Evolutionary conservation across 1,140 invertebrate species (phyloP), one percentile per base, ranked within the genome.

Genomic region (Zaprionus gabonicus): DNA sequence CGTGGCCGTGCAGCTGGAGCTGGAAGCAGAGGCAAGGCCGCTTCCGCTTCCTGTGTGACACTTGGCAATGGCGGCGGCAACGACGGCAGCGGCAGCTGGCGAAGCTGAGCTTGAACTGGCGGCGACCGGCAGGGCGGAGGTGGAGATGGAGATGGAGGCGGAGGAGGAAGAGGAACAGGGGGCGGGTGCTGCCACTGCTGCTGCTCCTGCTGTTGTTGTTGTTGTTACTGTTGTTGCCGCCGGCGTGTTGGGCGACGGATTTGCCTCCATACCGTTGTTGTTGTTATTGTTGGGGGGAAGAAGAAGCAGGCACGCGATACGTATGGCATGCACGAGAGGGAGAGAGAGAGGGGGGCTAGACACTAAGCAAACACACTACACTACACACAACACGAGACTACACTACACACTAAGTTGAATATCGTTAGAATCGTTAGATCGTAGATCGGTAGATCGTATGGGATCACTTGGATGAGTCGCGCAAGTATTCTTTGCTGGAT

Each of bases 271-370:
- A 3, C 10, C 25, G 46, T 12, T 41, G 38, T 41, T 15, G 9
- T 31, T 31, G 9, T 31, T 31, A 2, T 31, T 31, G 27, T 27
- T 7, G 31, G 31, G 31, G 31, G 9, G 9, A 31, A 34, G 31
- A 65, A 66, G 55, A 65, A 81, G 62, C 69, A 84, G 65, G 67
- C 82, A 76, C 71, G 82, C 73, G 78, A 72, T 51, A 70, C 69
- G 60, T 81, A 78, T 83, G 49, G 73, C 84, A 88, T 88, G 83
- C 83, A 88, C 34, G 31, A 65, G 51, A 34, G 38, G 67, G n/a
- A 25, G 53, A 74, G 34, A 69, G 38, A 44, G 58, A 58, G 58
- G 77, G 68, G 79, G 34, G 73, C 60, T 31, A 49, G 27, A 58
- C 15, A 63, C 41, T 58, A 56, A 44, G 15, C 41, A 49, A 27